Percentiles rank a stretch among this genome's conserved stretches.
These are phyloP conservation scores for Pluvianellus socialis DNA, from an alignment of 2,113 vertebrate species.

Conservation along the genomic window DNA sequence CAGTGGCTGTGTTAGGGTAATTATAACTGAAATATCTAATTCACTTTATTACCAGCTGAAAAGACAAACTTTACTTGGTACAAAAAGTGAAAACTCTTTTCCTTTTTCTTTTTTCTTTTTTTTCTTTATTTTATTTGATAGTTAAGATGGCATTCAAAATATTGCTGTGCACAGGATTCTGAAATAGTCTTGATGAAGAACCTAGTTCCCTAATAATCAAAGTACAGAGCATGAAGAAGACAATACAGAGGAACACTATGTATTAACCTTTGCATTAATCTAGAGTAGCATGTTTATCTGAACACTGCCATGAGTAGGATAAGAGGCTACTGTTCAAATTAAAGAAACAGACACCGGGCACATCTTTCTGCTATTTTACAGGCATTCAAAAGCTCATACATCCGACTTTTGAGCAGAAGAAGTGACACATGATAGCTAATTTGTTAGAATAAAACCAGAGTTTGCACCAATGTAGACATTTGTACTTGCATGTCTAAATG, in stretches of 20 bases:
- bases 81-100: not conserved
- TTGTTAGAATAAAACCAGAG: not conserved
- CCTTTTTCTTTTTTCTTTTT: not conserved
- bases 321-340: not conserved
- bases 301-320: not conserved
- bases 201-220: not conserved
- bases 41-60: too few species aligned
- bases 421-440: not conserved
- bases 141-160: not conserved
- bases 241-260: not conserved
- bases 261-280: not conserved
- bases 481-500: not conserved
- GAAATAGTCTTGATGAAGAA: not conserved
- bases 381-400: not conserved
- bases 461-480: not conserved
- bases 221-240: not conserved
- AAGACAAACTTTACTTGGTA: too few species aligned
- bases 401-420: not conserved
- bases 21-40: too few species aligned
- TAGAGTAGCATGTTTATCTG: not conserved
- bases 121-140: not conserved
- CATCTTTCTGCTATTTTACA: not conserved
- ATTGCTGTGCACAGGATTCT: not conserved
- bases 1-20: too few species aligned
- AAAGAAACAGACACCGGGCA: not conserved